Conservation (phyloP, 1,140 invertebrate species). For the Anagrus nilaparvatae region DNA sequence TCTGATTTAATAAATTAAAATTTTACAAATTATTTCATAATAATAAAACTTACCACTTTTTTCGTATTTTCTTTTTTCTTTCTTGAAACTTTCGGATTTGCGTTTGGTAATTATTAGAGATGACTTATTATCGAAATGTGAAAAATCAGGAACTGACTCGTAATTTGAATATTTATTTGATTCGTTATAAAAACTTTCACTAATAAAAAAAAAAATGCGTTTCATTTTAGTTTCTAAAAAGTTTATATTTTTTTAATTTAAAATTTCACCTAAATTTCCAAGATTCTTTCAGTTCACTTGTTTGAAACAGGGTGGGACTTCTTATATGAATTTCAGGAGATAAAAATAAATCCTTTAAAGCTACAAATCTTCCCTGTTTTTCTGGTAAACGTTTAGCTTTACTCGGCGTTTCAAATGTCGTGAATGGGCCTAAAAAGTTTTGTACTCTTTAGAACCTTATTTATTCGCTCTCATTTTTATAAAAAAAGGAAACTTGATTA, state of each 20-base stretch:
- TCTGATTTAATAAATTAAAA: too few relatives aligned
- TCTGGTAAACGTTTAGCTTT: slow-evolving; percentile 15
- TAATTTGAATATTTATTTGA: too few relatives aligned
- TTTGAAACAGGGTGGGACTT: slow-evolving; percentile 4
- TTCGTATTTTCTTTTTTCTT: neutral
- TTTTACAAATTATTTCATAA: neutral
- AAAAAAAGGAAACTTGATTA: too few relatives aligned
- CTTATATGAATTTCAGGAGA: slow-evolving; percentile 14
- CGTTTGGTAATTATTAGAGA: neutral
- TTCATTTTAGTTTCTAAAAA: too few relatives aligned
- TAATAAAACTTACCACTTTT: neutral
- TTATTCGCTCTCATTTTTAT: too few relatives aligned
- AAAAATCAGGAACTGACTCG: slow-evolving; percentile 19
- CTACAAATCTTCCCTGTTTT: slow-evolving; percentile 25
- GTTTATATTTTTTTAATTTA: neutral
- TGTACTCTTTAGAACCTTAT: too few relatives aligned
- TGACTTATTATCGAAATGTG: slow-evolving; percentile 7
- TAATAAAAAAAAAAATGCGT: slow-evolving; percentile 2
- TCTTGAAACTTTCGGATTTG: slow-evolving; percentile 1
- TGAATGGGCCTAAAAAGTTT: slow-evolving; percentile 4
- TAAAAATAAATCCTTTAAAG: slow-evolving; percentile 29
- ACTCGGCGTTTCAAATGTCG: neutral
- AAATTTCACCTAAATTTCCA: slow-evolving; percentile 13
- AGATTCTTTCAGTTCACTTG: slow-evolving; percentile 6
- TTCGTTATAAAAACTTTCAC: slow-evolving; percentile 9